These are phyloP conservation scores for Acanthornis magna DNA, from an alignment of 2,797 vertebrate genomes.

Conservation along the genomic window DNA sequence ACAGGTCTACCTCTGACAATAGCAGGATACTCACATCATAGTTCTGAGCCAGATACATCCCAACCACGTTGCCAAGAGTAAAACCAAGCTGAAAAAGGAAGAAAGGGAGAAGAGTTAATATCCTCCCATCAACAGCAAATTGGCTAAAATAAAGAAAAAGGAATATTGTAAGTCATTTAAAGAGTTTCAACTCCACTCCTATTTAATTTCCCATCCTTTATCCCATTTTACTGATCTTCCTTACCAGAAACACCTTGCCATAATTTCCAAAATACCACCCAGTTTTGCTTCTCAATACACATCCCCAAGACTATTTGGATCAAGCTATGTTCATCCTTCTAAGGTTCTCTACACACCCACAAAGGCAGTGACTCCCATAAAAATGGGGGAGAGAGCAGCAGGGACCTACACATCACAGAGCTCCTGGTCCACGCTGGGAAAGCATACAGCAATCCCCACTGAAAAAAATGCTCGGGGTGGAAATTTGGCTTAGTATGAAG, in stretches of 20 bases:
- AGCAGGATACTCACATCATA: constrained; percentile 84
- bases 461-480: neutral
- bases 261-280: neutral
- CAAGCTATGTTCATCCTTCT: neutral
- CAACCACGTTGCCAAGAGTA: constrained; percentile 92
- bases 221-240: neutral
- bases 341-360: neutral
- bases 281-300: neutral
- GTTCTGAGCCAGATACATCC: constrained; percentile 97
- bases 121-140: neutral
- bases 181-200: neutral
- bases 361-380: neutral
- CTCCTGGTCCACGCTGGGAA: neutral
- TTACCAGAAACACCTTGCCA: neutral
- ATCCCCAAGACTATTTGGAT: neutral
- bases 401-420: neutral
- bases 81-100: constrained; percentile 88
- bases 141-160: neutral
- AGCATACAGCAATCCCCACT: neutral
- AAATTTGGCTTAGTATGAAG: neutral
- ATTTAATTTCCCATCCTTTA: neutral
- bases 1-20: neutral
- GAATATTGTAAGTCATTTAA: neutral
- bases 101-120: constrained; percentile 7
- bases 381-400: neutral